Evolutionary conservation across 2,888 invertebrate species (phyloP).

Genomic region (Adela reaumurella): DNA sequence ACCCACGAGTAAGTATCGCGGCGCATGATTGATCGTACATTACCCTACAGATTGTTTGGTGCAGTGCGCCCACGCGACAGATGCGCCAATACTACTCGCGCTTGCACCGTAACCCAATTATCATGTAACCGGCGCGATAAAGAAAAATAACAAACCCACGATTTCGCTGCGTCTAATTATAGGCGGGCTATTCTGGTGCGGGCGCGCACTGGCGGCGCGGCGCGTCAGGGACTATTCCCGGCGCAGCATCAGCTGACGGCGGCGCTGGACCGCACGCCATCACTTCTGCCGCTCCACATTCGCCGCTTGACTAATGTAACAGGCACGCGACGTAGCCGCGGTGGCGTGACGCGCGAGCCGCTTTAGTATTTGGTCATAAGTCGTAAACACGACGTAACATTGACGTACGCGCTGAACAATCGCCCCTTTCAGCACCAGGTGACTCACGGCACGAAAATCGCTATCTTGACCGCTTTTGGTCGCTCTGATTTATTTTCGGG

Average conservation of each 20-base stretch:
- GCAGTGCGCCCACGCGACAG: background rate
- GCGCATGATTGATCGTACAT: no score
- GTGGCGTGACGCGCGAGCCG: background rate
- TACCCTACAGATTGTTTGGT: no score
- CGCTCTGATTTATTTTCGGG: conserved; percentile 13
- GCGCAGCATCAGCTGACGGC: background rate
- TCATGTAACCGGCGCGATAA: conserved; percentile 55
- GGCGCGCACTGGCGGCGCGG: conserved; percentile 35
- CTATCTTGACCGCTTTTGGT: conserved; percentile 54
- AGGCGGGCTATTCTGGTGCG: conserved; percentile 54
- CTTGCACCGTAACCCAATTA: conserved; percentile 41
- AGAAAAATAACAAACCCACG: conserved; percentile 59
- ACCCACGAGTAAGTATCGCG: no score
- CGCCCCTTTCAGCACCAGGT: conserved; percentile 49
- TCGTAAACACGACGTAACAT: conserved; percentile 52
- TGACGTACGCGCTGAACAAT: conserved; percentile 54
- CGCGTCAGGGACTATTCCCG: no score
- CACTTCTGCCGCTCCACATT: background rate
- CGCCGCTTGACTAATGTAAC: background rate
- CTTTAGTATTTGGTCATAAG: background rate
- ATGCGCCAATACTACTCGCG: background rate
- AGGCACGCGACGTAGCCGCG: background rate
- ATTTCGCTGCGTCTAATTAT: conserved; percentile 55
- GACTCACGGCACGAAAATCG: conserved; percentile 50
- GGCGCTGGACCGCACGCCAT: conserved; percentile 10